Evolutionary conservation across 2,797 vertebrate species (phyloP).

Genomic region (Alauda arvensis): DNA sequence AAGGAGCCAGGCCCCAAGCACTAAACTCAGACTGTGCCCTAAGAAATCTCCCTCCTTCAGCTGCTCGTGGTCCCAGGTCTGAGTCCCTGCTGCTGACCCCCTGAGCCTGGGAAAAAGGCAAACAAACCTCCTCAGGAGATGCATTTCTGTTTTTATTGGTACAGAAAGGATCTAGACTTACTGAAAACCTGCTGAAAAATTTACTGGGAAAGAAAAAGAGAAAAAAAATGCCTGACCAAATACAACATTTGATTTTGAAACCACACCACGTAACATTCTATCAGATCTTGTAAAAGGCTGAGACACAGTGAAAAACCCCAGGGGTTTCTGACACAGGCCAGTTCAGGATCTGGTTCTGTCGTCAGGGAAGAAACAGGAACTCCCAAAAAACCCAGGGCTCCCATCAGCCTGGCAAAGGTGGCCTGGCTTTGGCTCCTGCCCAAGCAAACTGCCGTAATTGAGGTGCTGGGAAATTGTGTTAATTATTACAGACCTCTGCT

Average conservation of each 20-base stretch:
- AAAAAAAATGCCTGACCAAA: not conserved
- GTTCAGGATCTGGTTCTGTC: not conserved
- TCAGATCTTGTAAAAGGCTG: not conserved
- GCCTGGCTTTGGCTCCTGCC: not conserved
- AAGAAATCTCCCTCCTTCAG: not conserved
- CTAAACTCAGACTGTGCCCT: not conserved
- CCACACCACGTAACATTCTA: not conserved
- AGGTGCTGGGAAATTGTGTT: not conserved
- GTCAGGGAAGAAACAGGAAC: not conserved
- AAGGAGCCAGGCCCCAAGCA: not conserved
- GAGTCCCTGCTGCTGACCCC: rapidly evolving
- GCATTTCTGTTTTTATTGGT: not conserved
- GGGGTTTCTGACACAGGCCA: not conserved
- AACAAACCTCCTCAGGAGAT: not conserved
- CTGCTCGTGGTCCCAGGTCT: not conserved
- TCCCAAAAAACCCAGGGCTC: not conserved
- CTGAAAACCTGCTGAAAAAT: not conserved
- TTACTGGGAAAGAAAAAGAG: not conserved
- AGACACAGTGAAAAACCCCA: not conserved
- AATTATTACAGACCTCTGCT: not conserved
- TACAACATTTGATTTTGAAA: not conserved
- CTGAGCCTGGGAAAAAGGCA: not conserved
- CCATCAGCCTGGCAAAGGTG: not conserved
- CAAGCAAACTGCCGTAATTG: not conserved
- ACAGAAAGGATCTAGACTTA: not conserved